Percentiles rank a stretch among this genome's conserved stretches.
Evolutionary conservation across 2,888 invertebrate genomes (phyloP).

Genomic region (Yponomeuta evonymella): DNA sequence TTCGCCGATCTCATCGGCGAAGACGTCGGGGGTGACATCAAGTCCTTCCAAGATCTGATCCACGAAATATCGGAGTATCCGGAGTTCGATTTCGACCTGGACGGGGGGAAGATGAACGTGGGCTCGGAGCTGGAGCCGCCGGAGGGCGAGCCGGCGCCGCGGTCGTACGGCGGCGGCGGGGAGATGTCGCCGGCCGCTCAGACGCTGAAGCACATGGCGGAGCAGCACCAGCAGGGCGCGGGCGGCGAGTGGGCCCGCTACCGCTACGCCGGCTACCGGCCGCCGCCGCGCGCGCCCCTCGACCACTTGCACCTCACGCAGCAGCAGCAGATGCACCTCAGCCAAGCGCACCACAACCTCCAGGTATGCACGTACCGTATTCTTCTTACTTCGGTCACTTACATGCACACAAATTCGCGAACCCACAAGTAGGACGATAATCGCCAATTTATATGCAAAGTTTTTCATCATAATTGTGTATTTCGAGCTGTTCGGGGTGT

Average conservation of each 20-base stretch:
- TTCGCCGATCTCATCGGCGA: slow-evolving; percentile 89
- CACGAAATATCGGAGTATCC: slow-evolving; percentile 90
- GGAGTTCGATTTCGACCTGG: slow-evolving; percentile 87
- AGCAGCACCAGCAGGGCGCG: slow-evolving; percentile 91
- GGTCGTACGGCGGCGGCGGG: slow-evolving; percentile 75
- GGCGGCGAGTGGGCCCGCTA: slow-evolving; percentile 76
- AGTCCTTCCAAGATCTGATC: slow-evolving; percentile 89
- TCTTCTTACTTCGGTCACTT: background rate
- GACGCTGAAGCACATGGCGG: slow-evolving; percentile 97
- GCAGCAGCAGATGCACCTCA: slow-evolving; percentile 91
- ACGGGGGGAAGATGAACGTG: slow-evolving; percentile 56
- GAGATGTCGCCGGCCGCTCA: slow-evolving; percentile 95
- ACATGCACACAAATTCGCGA: background rate
- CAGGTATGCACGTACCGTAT: slow-evolving; percentile 76
- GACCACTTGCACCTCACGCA: slow-evolving; percentile 88
- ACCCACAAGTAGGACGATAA: background rate
- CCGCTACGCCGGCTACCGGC: slow-evolving; percentile 76
- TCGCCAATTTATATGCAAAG: background rate
- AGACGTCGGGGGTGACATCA: slow-evolving; percentile 83
- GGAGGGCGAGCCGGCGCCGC: slow-evolving; percentile 64
- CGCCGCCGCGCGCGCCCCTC: slow-evolving; percentile 59
- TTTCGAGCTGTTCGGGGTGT: no score
- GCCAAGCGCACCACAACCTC: slow-evolving; percentile 86
- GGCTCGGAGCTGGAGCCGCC: slow-evolving; percentile 53
- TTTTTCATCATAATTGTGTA: no score